Base-by-base conservation (phyloP, 2,113 vertebrate genomes). In the Bothrops jararaca region DNA sequence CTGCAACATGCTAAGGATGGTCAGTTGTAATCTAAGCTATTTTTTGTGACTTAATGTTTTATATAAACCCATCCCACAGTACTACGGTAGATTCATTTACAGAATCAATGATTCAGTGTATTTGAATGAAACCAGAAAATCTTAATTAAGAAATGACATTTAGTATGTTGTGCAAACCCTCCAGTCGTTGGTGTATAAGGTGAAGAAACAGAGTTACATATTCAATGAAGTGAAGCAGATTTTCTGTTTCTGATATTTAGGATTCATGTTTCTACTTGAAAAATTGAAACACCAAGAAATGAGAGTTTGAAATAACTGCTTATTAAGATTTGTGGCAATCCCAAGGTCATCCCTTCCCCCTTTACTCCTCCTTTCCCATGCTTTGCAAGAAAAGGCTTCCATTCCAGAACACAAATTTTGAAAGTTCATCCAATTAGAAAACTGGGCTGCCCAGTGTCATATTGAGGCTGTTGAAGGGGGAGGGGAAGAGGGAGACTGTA, bases 341-440 rank as follows among this genome's bases (percentile, higher is more conserved):
- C 56, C 69, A 50, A 50, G 45, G 12, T 29, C 45, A 50, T 13
- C 48, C 54, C n/a, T 34, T 80, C 7, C 34, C 20, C 7, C 0
- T 80, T 11, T 13, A 39, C 85, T 45, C 88, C 53, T 52, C 94
- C 93, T 91, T 91, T 92, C 91, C 80, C 92, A 90, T 89, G 93
- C 88, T 13, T 34, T 42, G 23, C 15, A 39, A 48, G 20, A 10
- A 22, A 92, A 48, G 42, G 26, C 18, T 42, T 57, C 24, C 29
- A 23, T 58, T 20, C 86, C 42, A 34, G 39, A 48, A 8, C 45
- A 52, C 42, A 60, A 13, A 0, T 56, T 91, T 58, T 86, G 26
- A 58, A 42, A 85, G 8, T 24, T 18, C 53, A 64, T 50, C 53
- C 39, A 34, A 3, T 92, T 85, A 89, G 86, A 34, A 85, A 85